phyloP scores from a whole-genome alignment of 2,888 invertebrate species.

The Ochlodes sylvanus region DNA sequence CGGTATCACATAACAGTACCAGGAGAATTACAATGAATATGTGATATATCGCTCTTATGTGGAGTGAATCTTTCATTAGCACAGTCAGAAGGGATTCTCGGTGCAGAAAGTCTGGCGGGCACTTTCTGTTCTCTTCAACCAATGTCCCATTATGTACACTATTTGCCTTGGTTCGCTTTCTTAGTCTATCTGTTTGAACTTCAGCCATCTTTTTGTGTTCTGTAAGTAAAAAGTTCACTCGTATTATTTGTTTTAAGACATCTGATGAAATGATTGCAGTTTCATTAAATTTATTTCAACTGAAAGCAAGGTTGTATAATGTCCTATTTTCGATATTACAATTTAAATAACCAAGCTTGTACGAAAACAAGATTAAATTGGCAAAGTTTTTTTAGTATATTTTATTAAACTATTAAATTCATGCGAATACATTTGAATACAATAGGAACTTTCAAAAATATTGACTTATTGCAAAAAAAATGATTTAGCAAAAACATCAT shows the following conservation, averaged over 20 bases:
- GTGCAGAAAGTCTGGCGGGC: constrained; percentile 82
- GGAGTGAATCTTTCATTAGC: constrained; percentile 88
- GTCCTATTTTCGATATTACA: too few relatives aligned
- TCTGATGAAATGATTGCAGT: background rate
- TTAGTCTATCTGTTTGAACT: constrained; percentile 33
- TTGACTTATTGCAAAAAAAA: too few relatives aligned
- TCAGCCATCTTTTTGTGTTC: constrained; percentile 6
- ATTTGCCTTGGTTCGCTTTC: constrained; percentile 45
- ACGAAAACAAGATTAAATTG: too few relatives aligned
- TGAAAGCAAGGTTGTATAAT: too few relatives aligned
- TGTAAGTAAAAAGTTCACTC: constrained; percentile 3
- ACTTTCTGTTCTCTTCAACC: constrained; percentile 49
- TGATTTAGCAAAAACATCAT: too few relatives aligned
- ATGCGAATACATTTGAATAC: too few relatives aligned
- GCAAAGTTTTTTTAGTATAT: too few relatives aligned
- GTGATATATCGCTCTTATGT: constrained; percentile 93
- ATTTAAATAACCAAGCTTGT: too few relatives aligned
- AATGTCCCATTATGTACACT: constrained; percentile 53
- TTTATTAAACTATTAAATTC: too few relatives aligned
- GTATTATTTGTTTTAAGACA: background rate
- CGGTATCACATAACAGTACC: constrained; percentile 89
- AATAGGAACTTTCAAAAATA: too few relatives aligned
- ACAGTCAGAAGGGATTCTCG: constrained; percentile 93
- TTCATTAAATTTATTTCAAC: background rate
- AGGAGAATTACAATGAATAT: constrained; percentile 92